A percentile compares a stretch with the other conserved stretches of the same genome.
Conservation (phyloP, 2,888 invertebrate species). For the Argyresthia albistria region DNA sequence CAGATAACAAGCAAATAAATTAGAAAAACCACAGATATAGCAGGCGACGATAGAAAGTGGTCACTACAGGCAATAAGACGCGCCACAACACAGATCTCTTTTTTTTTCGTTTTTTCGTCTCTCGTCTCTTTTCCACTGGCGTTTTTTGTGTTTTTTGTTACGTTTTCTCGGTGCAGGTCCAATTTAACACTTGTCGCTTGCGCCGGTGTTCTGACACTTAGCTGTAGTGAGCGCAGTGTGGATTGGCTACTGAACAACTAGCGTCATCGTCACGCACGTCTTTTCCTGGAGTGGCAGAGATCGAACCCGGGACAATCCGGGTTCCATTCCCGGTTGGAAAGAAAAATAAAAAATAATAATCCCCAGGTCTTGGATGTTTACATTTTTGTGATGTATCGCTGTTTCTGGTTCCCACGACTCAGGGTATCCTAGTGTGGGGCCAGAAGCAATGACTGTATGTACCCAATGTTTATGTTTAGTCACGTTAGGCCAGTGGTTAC, state of each 20-base stretch:
- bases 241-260: slow-evolving; percentile 1
- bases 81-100: slow-evolving; percentile 5
- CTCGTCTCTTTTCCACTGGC: slow-evolving; percentile 1
- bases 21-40: neutral
- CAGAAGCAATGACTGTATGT: no score
- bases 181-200: slow-evolving; percentile 47
- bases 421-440: no score
- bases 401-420: no score
- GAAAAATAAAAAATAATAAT: no score
- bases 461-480: no score
- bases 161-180: slow-evolving; percentile 21
- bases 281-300: neutral
- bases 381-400: no score
- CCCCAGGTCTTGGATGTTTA: no score
- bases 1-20: neutral
- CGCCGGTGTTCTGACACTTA: slow-evolving; percentile 24
- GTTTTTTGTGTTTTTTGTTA: slow-evolving; percentile 24
- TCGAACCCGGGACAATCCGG: no score
- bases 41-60: neutral
- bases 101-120: slow-evolving; percentile 11
- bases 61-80: neutral
- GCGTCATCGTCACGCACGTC: no score
- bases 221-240: slow-evolving; percentile 10
- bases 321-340: no score
- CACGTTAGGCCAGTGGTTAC: no score